Evolutionary conservation across 1,140 invertebrate genomes (phyloP), one percentile per base, ranked within the genome.

Genomic region (Dysdera silvatica): DNA sequence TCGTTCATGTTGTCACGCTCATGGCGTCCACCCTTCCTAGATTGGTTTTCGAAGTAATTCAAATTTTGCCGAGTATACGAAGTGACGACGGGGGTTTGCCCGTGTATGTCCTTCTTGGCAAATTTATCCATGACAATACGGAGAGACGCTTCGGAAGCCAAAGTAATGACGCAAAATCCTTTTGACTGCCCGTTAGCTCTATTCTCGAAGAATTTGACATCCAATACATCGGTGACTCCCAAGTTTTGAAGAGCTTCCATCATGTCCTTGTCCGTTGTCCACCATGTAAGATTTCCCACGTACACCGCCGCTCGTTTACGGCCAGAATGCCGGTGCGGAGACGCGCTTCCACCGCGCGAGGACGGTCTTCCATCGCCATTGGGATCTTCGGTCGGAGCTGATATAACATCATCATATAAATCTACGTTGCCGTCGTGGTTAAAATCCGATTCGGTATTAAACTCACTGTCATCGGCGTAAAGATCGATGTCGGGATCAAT

Each of bases 121-220:
- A 99, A 79, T 67, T 91, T 85, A 56, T 99, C 95, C 82, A 98
- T 84, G 41, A 94, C 87, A 60, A 86, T 80, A 62, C 91, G 82
- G 70, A 93, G 84, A 65, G 95, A 97, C 63, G 84, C 82, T 71
- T 99, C 95, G 0, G 93, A 97, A 14, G 88, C 89, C 48, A 97
- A 79, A 2, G 90, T 89, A 67, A 96, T 85, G 18, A 94, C 86
- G 75, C 92, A 95, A 76, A 95, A 95, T 41, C 97, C 97, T 82
- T 99, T 99, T 0, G 93, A 97, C 76, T 99, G 96, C 28, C 97
- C 97, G 82, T 99, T 99, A 12, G 91, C 89, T 70, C 96, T 84
- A 79, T 99, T 99, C 79, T 99, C 96, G 80, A 98, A 97, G 78
- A 99, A 99, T 78, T 98, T 98, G 14, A 99, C 92, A 75, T 99